Evolutionary conservation across 2,888 invertebrate species (phyloP).

Genomic region (Drosophila aldrichi): DNA sequence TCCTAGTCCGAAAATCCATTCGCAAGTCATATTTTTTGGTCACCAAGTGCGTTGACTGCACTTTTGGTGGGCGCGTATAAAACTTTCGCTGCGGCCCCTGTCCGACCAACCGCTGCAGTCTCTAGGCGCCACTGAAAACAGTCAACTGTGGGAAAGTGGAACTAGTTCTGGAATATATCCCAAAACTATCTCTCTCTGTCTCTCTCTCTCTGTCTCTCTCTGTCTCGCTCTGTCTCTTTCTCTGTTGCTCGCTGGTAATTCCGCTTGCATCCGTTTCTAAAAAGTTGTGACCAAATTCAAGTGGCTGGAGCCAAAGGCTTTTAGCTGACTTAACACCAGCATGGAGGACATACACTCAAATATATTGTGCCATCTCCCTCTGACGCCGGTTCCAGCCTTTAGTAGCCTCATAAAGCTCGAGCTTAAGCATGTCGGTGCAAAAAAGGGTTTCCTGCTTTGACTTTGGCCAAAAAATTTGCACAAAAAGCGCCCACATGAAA

Average conservation of each 20-base stretch:
- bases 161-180: constrained; percentile 13
- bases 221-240: background rate
- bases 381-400: constrained; percentile 33
- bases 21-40: constrained; percentile 66
- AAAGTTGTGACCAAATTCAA: constrained; percentile 73
- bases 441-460: constrained; percentile 74
- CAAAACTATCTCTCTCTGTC: background rate
- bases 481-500: constrained; percentile 59
- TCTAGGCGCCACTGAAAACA: constrained; percentile 44
- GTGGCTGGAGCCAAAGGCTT: constrained; percentile 72
- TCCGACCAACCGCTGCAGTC: constrained; percentile 8
- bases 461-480: constrained; percentile 62
- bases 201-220: background rate
- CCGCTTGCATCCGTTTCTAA: constrained; percentile 73
- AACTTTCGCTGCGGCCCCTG: constrained; percentile 50
- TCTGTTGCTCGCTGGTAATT: constrained; percentile 49
- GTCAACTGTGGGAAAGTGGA: constrained; percentile 48
- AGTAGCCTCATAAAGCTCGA: constrained; percentile 70
- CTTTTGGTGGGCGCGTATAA: constrained; percentile 68
- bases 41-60: constrained; percentile 74
- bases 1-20: constrained; percentile 35
- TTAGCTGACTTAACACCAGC: constrained; percentile 76
- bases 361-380: constrained; percentile 48
- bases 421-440: constrained; percentile 72
- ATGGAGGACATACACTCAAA: constrained; percentile 53